Evolutionary conservation across 2,888 invertebrate species (phyloP).

Genomic region (Meghimatium bilineatum): DNA sequence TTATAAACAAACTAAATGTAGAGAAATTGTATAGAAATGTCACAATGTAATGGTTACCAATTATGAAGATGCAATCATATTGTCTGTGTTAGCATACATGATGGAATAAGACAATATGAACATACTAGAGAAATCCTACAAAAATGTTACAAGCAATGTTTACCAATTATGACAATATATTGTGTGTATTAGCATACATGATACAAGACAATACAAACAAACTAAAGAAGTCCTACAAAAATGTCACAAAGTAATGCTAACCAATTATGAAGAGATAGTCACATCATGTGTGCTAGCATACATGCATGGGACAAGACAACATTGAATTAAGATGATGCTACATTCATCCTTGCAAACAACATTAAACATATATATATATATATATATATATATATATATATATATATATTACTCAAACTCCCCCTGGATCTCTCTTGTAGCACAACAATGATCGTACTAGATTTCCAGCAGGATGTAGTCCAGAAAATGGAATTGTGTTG

Average conservation of each 20-base stretch:
- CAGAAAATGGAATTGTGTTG: no score
- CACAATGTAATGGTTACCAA: neutral
- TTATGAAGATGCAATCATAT: neutral
- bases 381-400: no score
- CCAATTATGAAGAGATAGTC: neutral
- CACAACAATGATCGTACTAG: no score
- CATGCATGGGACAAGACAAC: neutral
- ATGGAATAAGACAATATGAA: neutral
- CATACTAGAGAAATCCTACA: neutral
- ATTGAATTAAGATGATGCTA: no score
- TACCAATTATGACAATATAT: neutral
- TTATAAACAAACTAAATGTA: neutral
- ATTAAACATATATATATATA: no score
- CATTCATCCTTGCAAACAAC: no score
- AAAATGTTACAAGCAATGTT: neutral
- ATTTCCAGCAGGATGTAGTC: no score
- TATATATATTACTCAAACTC: no score
- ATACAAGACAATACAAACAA: no score
- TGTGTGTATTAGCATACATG: neutral
- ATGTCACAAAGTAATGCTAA: neutral
- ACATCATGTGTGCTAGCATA: neutral
- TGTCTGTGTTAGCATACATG: neutral
- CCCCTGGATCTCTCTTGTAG: no score
- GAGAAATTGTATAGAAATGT: neutral
- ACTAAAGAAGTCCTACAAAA: no score